These are phyloP conservation scores for Halocaridina rubra DNA, from an alignment of 2,888 invertebrate genomes.

Conservation along the genomic window DNA sequence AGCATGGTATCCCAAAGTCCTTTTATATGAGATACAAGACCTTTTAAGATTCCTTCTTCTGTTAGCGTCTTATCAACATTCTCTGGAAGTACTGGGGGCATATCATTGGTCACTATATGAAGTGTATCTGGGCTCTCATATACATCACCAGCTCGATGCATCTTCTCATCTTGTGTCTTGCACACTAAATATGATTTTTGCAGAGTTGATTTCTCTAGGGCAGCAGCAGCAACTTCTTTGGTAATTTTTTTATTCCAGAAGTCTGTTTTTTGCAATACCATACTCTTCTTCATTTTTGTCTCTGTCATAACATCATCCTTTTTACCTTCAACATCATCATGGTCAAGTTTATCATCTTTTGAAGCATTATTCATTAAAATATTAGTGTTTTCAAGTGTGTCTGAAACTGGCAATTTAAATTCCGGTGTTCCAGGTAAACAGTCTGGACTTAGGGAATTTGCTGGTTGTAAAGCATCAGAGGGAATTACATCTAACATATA, in stretches of 20 bases:
- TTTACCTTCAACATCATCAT: too few relatives aligned
- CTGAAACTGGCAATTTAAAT: too few relatives aligned
- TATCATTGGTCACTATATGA: not conserved
- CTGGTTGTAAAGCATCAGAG: too few relatives aligned
- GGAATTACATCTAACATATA: too few relatives aligned
- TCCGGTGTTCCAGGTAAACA: too few relatives aligned
- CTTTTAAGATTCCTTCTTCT: not conserved
- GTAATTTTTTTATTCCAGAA: constrained; percentile 27
- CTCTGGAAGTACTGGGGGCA: not conserved
- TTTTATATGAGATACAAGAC: constrained; percentile 3
- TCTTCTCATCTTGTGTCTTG: not conserved
- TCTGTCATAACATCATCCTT: not conserved
- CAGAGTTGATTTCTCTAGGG: not conserved
- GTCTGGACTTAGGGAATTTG: too few relatives aligned
- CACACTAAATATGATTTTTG: not conserved
- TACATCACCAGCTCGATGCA: not conserved
- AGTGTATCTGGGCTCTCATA: not conserved
- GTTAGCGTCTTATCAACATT: not conserved
- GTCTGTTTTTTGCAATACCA: constrained; percentile 19
- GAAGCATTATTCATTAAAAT: too few relatives aligned
- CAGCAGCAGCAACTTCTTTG: not conserved
- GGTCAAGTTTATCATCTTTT: too few relatives aligned
- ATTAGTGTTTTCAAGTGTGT: too few relatives aligned
- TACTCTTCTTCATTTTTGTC: not conserved
- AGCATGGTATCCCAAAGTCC: constrained; percentile 3